These are phyloP conservation scores for Laupala kohalensis DNA, from an alignment of 1,140 invertebrate species.

Conservation along the genomic window DNA sequence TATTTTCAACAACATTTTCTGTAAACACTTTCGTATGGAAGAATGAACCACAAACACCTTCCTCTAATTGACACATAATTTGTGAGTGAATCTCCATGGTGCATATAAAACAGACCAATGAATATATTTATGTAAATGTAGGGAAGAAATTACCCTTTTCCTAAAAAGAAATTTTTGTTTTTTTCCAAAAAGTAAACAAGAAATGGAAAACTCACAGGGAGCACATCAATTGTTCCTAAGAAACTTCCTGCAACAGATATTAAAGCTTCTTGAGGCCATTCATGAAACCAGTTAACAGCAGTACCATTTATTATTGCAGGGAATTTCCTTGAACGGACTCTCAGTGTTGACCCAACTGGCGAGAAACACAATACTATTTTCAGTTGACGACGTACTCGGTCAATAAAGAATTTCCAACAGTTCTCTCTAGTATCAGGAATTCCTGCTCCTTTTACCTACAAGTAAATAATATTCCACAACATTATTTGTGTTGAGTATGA, in stretches of 20 bases:
- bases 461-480: neutral
- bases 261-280: conserved; percentile 94
- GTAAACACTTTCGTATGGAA: too few relatives aligned
- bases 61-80: too few relatives aligned
- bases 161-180: too few relatives aligned
- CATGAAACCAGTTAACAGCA: conserved; percentile 94
- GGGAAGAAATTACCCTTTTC: too few relatives aligned
- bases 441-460: conserved; percentile 63
- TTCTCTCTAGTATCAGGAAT: conserved; percentile 83
- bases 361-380: conserved; percentile 91
- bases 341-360: conserved; percentile 79
- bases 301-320: conserved; percentile 91
- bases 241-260: conserved; percentile 84
- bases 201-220: conserved; percentile 55
- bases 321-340: conserved; percentile 85
- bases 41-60: too few relatives aligned
- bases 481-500: too few relatives aligned
- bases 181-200: too few relatives aligned
- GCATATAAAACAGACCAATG: too few relatives aligned
- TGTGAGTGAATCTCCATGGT: too few relatives aligned
- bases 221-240: conserved; percentile 62
- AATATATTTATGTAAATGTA: too few relatives aligned
- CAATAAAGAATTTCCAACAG: conserved; percentile 96
- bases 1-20: too few relatives aligned
- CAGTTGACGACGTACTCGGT: conserved; percentile 76